Evolutionary conservation across 2,113 vertebrate species (phyloP), one percentile per base, ranked within the genome.

Genomic region (Petromus typicus): DNA sequence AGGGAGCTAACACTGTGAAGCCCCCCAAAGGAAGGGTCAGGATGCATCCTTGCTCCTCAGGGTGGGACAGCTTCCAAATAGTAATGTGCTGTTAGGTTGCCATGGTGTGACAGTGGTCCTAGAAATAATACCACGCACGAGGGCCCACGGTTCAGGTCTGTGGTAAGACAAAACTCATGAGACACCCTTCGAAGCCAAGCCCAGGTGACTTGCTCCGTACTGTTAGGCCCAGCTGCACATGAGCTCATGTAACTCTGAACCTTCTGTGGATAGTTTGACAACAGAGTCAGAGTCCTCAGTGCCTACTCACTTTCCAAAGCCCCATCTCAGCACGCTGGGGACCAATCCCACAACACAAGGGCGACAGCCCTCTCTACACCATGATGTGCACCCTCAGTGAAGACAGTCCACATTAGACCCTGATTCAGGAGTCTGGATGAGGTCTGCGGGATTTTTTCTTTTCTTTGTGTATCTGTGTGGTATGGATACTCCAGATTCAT

Each of bases 331-430:
- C 43, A 13, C 13, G 3, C 13, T 48, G 71, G 43, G 71, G 5
- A 48, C 5, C 73, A 48, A 16, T 25, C 43, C 22, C 25, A 17
- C 3, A 7, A 14, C 27, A 73, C 73, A 27, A 0, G 34, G n/a
- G 67, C 20, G 0, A 40, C 3, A 20, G 18, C 40, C 34, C 7
- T 8, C 20, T 48, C 40, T 40, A 45, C 25, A 17, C 40, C 43
- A 40, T 16, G 51, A 37, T 3, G 2, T 6, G 11, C 3, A 37
- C 30, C 30, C 12, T 30, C 40, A 0, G 34, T 9, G 5, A 69
- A 18, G 54, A 23, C 27, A 43, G 54, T 56, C 59, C 80, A 34
- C 32, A 0, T 71, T 30, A 45, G 17, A 30, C 18, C 16, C 56
- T 7, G 43, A 63, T 13, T 12, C 7, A 0, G 61, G 43, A 45